Base-by-base conservation (phyloP, 92 coral and sea anemone species). In the Umimayanthus chanpuru region DNA sequence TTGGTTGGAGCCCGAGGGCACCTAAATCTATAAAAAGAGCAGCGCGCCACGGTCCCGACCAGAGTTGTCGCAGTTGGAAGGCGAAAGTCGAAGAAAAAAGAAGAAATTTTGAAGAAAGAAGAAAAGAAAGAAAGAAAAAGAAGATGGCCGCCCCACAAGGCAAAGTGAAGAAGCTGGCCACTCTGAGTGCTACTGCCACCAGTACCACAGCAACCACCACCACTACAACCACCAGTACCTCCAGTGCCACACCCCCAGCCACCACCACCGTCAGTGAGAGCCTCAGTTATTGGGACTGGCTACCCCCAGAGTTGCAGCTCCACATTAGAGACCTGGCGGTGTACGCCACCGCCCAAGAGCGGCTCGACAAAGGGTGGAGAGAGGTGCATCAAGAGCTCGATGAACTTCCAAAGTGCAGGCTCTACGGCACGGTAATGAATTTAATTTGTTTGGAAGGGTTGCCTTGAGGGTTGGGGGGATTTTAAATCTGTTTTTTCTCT, bases 1-100 rank as follows among this genome's bases (percentile, higher is more conserved):
- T 67, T 67, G 73, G 73, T 67, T 67, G 73, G 73, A 67, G 73
- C 28, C 73, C 73, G 28, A 67, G 73, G 73, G 73, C 28, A 21
- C 28, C 2, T 0, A 23, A 67, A 67, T 20, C 73, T 67, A 67
- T 67, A 20, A 67, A 67, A 67, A 67, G 73, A 67, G 73, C 26
- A 20, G 73, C 73, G 73, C 28, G 28, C 73, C 73, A 21, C 28
- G 73, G 73, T 21, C 73, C 73, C 30, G 28, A 67, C 73, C 73
- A 67, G 73, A 67, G 73, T 64, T 64, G 73, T 67, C 73, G 73
- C 73, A 67, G 28, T 0, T 67, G 0, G 73, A 67, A 20, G 28
- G 73, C 73, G 73, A 67, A 3, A 67, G 21, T 5, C 0, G 5
- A 67, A 18, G 26, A 67, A 67, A 16, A 4, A 16, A 18, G 26